These are phyloP conservation scores for Chrysopilus asiliformis DNA, from an alignment of 2,888 invertebrate genomes.

Conservation along the genomic window DNA sequence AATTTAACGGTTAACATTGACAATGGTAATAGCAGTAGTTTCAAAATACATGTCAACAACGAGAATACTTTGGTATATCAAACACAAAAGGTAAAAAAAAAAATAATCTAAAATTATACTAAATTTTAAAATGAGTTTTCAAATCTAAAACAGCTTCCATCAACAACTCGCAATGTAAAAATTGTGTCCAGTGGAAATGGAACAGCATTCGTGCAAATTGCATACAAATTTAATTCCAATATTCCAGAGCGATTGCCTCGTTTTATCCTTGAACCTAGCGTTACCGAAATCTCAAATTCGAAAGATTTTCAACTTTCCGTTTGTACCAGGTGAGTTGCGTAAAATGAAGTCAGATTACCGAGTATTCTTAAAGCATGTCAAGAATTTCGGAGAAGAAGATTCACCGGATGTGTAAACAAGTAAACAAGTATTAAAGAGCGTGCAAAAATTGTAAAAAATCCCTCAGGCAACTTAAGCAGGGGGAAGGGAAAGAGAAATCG, in stretches of 20 bases:
- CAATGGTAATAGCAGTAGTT: conserved; percentile 7
- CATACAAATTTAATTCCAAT: conserved; percentile 63
- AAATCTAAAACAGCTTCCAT: conserved; percentile 8
- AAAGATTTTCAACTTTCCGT: no score
- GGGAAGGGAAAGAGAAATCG: no score
- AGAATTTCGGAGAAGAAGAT: no score
- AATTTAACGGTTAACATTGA: conserved; percentile 38
- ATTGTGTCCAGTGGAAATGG: conserved; percentile 63
- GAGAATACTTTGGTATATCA: conserved; percentile 68
- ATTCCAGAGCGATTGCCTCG: no score
- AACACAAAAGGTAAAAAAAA: conserved; percentile 46
- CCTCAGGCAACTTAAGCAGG: no score
- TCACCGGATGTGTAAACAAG: no score
- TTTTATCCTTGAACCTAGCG: no score
- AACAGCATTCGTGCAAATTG: conserved; percentile 57
- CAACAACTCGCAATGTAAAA: conserved; percentile 43
- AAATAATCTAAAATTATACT: background rate
- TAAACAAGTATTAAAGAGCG: no score
- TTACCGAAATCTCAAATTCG: no score
- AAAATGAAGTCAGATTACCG: conserved; percentile 13
- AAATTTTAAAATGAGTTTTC: background rate
- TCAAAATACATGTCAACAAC: conserved; percentile 47
- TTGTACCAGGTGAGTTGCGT: no score
- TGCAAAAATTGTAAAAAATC: no score
- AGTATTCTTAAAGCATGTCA: no score